phyloP scores from a whole-genome alignment of 2,888 invertebrate genomes.

The Mythimna impura region DNA sequence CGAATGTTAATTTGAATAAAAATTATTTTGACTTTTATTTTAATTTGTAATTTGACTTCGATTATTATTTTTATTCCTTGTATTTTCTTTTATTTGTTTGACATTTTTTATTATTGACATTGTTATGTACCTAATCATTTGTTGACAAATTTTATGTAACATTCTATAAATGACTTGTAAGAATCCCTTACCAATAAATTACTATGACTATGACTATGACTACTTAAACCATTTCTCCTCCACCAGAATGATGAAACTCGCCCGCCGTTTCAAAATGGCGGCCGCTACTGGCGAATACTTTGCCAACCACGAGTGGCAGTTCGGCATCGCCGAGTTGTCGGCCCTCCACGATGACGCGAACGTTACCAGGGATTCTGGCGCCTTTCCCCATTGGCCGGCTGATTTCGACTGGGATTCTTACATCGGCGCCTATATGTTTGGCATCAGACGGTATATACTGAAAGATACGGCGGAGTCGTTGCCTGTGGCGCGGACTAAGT shows the following conservation, averaged over 20 bases:
- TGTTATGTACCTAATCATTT: too few species aligned
- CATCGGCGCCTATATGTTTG: conserved; percentile 95
- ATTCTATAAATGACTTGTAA: too few species aligned
- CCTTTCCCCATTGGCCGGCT: conserved; percentile 91
- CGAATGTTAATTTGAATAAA: too few species aligned
- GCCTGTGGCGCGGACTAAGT: conserved; percentile 91
- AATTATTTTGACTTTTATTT: too few species aligned
- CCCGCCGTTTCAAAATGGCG: conserved; percentile 94
- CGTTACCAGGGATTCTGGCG: conserved; percentile 87
- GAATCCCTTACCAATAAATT: too few species aligned
- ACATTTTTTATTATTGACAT: too few species aligned
- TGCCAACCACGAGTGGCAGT: conserved; percentile 96
- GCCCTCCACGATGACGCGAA: conserved; percentile 90
- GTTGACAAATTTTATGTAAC: too few species aligned
- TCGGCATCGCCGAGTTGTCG: conserved; percentile 92
- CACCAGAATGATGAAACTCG: conserved; percentile 95
- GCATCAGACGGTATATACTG: conserved; percentile 95
- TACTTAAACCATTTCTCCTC: too few species aligned
- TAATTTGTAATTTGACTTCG: too few species aligned
- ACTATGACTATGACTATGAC: too few species aligned
- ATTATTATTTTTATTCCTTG: too few species aligned
- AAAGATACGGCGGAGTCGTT: conserved; percentile 93
- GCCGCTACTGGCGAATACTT: conserved; percentile 96
- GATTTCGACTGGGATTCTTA: conserved; percentile 95
- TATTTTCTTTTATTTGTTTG: too few species aligned